Conservation (phyloP, 64 coral and sea anemone species). For the Exaiptasia diaphana region DNA sequence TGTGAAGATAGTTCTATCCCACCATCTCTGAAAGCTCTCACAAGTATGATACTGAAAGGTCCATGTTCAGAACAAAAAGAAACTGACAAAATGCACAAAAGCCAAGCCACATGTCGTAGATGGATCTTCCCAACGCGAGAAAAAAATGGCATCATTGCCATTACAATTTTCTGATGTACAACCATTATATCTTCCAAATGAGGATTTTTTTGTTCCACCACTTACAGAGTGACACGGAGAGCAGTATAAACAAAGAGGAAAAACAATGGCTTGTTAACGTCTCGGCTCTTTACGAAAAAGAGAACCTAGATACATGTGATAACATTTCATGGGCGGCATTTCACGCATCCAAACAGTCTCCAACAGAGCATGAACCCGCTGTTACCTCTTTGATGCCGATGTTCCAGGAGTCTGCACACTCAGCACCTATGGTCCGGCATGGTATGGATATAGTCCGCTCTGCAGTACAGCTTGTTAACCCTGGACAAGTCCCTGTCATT, state of each 20-base stretch:
- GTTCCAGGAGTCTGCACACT: conserved; percentile 52
- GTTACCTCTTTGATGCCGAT: conserved; percentile 29
- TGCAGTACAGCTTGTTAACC: conserved; percentile 26
- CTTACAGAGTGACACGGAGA: conserved; percentile 5
- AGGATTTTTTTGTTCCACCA: conserved; percentile 32
- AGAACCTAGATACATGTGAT: neutral
- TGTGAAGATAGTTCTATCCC: conserved; percentile 39
- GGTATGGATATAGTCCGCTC: conserved; percentile 28
- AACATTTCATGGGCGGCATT: conserved; percentile 36
- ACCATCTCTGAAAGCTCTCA: neutral
- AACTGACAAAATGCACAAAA: neutral
- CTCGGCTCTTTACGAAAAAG: neutral
- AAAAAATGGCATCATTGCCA: conserved; percentile 1
- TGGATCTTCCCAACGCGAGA: conserved; percentile 18
- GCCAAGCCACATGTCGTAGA: conserved; percentile 13
- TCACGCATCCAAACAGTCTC: conserved; percentile 24
- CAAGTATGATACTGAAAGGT: conserved; percentile 28
- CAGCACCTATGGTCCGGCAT: conserved; percentile 20
- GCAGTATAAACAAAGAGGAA: neutral
- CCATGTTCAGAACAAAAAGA: neutral
- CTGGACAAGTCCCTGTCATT: conserved; percentile 10
- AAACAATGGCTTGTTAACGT: conserved; percentile 4
- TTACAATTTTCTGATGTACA: neutral
- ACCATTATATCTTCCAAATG: neutral
- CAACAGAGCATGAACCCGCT: conserved; percentile 6